Evolutionary conservation across 2,797 vertebrate species (phyloP), one percentile per base, ranked within the genome.

Genomic region (Loris lydekkerianus): DNA sequence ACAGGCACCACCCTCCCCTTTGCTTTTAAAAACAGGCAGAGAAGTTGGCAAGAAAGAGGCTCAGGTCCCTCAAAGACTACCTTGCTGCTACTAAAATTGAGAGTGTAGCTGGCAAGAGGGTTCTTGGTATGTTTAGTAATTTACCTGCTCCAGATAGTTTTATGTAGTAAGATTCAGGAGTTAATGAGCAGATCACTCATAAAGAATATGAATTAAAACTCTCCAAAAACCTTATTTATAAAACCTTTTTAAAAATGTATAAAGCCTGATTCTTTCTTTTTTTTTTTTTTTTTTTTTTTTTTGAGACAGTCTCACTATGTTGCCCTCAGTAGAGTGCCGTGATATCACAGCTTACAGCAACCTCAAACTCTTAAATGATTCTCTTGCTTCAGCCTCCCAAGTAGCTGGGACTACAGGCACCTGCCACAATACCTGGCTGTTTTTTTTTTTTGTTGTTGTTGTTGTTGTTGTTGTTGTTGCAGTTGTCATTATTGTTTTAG

Each of bases 191-290:
- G 75, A 67, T 87, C 53, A 78, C 46, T 88, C 56, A 78, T 78
- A 86, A 92, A 75, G 56, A 86, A 73, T 61, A 58, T 73, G 34
- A 21, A 82, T 89, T 91, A 70, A 95, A 93, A 83, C 29, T 61
- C 23, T n/a, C 21, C 9, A 4, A 5, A 65, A 95, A 56, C 56
- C 29, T 85, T 91, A 61, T 40, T 87, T 92, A 58, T 37, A 70
- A 96, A 86, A 27, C 15, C 56, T 75, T 63, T 89, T 88, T 58
- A 37, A 63, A 84, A 81, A 53, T 80, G 75, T 49, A 53, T 67
- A 37, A 67, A 70, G 37, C 34, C 67, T 76, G 58, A 76, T 18
- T 73, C 2, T 67, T 29, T 80, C 72, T 93, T 46, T 46, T 46
- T 9, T 2, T 46, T 46, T 46, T 49, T 11, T 49, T 49, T 49